A percentile compares a stretch with the other conserved stretches of the same genome.
Evolutionary conservation across 2,797 vertebrate genomes (phyloP).

Genomic region (Dicrostonyx torquatus): DNA sequence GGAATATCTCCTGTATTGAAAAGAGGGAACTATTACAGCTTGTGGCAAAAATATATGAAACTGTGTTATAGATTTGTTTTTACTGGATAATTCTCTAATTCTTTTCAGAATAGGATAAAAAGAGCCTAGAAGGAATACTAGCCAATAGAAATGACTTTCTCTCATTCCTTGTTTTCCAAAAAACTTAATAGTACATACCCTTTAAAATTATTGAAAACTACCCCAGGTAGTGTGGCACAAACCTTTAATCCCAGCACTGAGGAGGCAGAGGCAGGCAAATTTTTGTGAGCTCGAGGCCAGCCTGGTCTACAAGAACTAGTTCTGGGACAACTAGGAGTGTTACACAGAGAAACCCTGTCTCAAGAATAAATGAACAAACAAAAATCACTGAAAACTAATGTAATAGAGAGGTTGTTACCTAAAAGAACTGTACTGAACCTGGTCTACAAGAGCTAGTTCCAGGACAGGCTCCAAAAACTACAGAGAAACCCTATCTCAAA

Average conservation of each 20-base stretch:
- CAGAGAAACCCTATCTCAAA: too few species aligned
- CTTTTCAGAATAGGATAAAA: conserved; percentile 1
- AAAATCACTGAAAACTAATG: background rate
- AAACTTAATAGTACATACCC: background rate
- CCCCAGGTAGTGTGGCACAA: too few species aligned
- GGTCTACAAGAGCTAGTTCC: too few species aligned
- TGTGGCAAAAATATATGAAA: conserved; percentile 18
- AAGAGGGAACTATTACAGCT: background rate
- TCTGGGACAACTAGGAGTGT: too few species aligned
- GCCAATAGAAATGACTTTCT: background rate
- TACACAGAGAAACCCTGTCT: too few species aligned
- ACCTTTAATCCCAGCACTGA: too few species aligned
- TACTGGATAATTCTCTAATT: conserved; percentile 19
- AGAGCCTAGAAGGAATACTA: background rate
- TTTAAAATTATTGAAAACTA: conserved; percentile 17
- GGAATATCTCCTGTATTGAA: background rate
- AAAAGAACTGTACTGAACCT: background rate
- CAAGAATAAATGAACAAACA: too few species aligned
- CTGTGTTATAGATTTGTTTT: background rate
- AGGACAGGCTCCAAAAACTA: too few species aligned
- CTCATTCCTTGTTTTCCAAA: background rate
- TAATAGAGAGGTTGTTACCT: background rate
- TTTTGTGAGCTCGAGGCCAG: too few species aligned
- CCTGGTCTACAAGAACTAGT: too few species aligned
- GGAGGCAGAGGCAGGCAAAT: too few species aligned